Percentiles rank a stretch among this genome's conserved stretches.
These are phyloP conservation scores for Caenorhabditis sp. DNA, from an alignment of 2,888 invertebrate genomes.

Conservation along the genomic window DNA sequence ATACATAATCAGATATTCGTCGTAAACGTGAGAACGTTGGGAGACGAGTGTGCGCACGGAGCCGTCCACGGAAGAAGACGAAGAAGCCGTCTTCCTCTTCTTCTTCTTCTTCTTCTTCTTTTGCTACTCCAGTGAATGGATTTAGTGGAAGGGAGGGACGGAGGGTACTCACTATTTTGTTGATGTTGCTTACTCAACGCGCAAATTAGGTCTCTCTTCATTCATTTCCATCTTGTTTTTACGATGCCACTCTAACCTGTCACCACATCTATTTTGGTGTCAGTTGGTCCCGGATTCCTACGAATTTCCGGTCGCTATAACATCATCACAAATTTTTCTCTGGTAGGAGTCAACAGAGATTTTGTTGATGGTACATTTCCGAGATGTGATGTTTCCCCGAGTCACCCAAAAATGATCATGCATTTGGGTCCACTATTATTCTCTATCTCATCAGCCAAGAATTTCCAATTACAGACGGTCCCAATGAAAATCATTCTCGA, in stretches of 20 bases:
- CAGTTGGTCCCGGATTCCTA: no score
- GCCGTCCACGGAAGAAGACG: not conserved
- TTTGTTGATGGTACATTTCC: no score
- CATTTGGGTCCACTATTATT: not conserved
- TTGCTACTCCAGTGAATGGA: constrained; percentile 43
- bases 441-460: not conserved
- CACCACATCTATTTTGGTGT: not conserved
- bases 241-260: not conserved
- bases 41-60: constrained; percentile 37
- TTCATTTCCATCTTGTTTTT: constrained; percentile 12
- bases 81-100: not conserved
- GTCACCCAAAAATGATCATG: no score
- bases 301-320: no score
- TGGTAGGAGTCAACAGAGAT: no score
- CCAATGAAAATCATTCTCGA: constrained; percentile 33
- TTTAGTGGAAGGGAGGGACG: constrained; percentile 26
- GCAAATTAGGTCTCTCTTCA: constrained; percentile 40
- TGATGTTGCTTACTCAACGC: constrained; percentile 22
- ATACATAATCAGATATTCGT: constrained; percentile 61
- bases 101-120: constrained; percentile 21
- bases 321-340: no score
- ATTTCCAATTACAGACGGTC: constrained; percentile 11
- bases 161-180: constrained; percentile 13
- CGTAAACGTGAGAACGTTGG: constrained; percentile 62
- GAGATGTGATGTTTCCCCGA: no score